These are phyloP conservation scores for Oryzias celebensis DNA, from an alignment of 2,113 vertebrate genomes.

Conservation along the genomic window DNA sequence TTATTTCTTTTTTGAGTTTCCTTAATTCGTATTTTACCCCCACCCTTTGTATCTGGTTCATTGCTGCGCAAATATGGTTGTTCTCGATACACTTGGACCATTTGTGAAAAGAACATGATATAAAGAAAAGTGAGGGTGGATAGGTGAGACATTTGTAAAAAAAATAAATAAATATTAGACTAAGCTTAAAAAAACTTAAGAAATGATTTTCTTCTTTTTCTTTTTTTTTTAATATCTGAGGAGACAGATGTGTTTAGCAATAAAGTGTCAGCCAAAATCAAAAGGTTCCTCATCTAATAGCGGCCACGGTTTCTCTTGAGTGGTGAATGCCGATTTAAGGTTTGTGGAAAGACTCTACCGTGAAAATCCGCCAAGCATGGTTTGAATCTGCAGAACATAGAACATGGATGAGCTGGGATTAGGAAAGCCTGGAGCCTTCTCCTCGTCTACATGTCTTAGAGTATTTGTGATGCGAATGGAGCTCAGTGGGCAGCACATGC, in stretches of 20 bases:
- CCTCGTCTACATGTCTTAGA: constrained; percentile 67
- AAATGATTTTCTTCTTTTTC: too few species aligned
- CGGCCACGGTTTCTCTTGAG: constrained; percentile 66
- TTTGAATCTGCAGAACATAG: constrained; percentile 66
- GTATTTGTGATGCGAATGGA: constrained; percentile 71
- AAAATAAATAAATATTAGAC: background rate
- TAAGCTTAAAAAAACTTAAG: constrained; percentile 30
- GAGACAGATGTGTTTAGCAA: constrained; percentile 43
- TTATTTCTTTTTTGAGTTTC: constrained; percentile 41
- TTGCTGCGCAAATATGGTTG: constrained; percentile 32
- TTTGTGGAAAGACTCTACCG: constrained; percentile 58
- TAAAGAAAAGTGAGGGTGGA: constrained; percentile 6
- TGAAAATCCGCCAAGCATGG: constrained; percentile 78
- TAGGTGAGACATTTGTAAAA: constrained; percentile 8
- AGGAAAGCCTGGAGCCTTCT: constrained; percentile 68
- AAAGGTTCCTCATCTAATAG: constrained; percentile 71
- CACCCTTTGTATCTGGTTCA: constrained; percentile 40
- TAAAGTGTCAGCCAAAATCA: constrained; percentile 42
- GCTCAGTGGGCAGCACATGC: constrained; percentile 65
- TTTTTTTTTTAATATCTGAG: background rate
- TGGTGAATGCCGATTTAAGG: constrained; percentile 62
- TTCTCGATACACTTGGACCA: constrained; percentile 10
- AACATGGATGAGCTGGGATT: constrained; percentile 76
- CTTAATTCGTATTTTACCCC: constrained; percentile 52
- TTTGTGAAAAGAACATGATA: constrained; percentile 21